Percentiles rank a stretch among this genome's conserved stretches.
Conservation (phyloP, 2,113 vertebrate genomes). For the Megalops atlanticus region DNA sequence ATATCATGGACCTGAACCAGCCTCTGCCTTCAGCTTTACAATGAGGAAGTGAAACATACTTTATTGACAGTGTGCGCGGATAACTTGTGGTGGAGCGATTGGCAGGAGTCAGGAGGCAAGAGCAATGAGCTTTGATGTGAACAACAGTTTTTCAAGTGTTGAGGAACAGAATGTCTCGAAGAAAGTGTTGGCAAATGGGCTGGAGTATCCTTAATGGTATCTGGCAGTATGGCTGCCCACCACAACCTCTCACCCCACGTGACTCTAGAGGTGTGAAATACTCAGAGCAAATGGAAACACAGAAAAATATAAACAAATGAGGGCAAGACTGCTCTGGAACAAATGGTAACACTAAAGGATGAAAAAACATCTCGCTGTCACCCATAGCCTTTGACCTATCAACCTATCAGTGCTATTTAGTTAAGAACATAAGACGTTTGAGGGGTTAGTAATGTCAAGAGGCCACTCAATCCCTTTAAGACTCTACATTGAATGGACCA, state of each 20-base stretch:
- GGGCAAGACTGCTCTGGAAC: slow-evolving; percentile 54
- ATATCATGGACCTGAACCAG: no score
- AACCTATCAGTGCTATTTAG: slow-evolving; percentile 58
- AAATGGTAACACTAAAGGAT: slow-evolving; percentile 50
- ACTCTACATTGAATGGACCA: slow-evolving; percentile 3
- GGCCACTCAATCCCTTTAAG: slow-evolving; percentile 35
- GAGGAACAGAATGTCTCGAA: neutral
- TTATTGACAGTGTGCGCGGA: no score
- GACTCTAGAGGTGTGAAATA: slow-evolving; percentile 23
- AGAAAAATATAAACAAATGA: slow-evolving; percentile 39
- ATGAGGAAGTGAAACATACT: no score
- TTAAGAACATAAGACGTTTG: slow-evolving; percentile 57
- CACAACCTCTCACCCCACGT: neutral
- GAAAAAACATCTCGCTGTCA: slow-evolving; percentile 49
- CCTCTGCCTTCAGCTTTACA: no score
- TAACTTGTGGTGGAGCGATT: no score
- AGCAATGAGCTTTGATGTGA: no score
- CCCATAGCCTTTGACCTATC: slow-evolving; percentile 61
- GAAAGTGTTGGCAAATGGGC: slow-evolving; percentile 4
- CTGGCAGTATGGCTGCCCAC: slow-evolving; percentile 10
- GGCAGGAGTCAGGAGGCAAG: no score
- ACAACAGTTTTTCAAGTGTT: no score
- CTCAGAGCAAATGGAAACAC: slow-evolving; percentile 39
- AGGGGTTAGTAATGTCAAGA: slow-evolving; percentile 52
- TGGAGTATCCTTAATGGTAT: slow-evolving; percentile 33